Base-by-base conservation (phyloP, 2,888 invertebrate genomes). In the Hirtodrosophila cameraria region DNA sequence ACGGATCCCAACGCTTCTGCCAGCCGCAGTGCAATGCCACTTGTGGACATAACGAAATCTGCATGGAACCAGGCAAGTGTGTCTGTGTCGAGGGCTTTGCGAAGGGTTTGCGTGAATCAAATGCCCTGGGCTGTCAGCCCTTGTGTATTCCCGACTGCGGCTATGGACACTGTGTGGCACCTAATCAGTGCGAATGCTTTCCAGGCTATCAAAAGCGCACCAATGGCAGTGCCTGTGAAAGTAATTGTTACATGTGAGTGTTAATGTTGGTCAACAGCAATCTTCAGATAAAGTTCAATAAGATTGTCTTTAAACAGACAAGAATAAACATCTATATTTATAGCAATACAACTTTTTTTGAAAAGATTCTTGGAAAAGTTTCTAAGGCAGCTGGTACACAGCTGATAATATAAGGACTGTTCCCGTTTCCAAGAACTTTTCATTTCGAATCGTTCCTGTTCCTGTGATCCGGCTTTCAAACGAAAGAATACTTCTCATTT, bases 21-120 rank as follows among this genome's bases (percentile, higher is more conserved):
- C 88, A 91, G 3, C 92, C 92, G 0, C 81, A 88, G n/a, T 95
- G 95, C 82, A 91, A 92, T 0, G 90, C 91, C 16, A 93, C 93
- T 3, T 96, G 95, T 78, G 89, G 93, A 36, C 86, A 80, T 57
- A 89, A 88, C 54, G 90, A 89, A 93, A 93, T 81, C 20, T 96
- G 96, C 85, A 91, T 93, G 93, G 94, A 89, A 89, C 91, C 64
- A 1, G 92, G 92, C 53, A 90, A 90, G 0, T 96, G 96, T 86
- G 91, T 65, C 7, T 90, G 90, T 23, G 77, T 69, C 27, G 79
- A 87, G 43, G 90, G 89, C 15, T 90, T 76, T 73, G 77, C 86
- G 0, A 61, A 68, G 0, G 75, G 86, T 0, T 42, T 71, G 13
- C 46, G 59, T 3, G 70, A 69, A 3, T 74, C 75, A 0, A 39